Evolutionary conservation across 2,888 invertebrate genomes (phyloP), one percentile per base, ranked within the genome.

Genomic region (Argyra leucocephala): DNA sequence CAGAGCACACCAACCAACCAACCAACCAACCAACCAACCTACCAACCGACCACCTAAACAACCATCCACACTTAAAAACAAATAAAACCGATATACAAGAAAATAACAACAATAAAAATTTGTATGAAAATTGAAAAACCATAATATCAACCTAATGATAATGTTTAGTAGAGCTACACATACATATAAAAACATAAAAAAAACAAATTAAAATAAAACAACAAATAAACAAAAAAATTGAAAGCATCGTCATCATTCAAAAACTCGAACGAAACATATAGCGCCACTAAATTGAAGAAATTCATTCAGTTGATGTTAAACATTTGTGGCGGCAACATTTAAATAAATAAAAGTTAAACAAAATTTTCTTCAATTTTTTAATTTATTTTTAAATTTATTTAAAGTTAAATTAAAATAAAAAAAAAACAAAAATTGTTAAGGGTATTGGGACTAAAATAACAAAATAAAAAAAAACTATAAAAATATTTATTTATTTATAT

Each of bases 231-330:
- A 48, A 48, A 9, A 48, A 48, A 12, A n/a, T 48, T 48, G 48
- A 15, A 18, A n/a, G 48, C 48, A 48, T 48, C 48, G 48, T 48
- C 48, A 48, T 48, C 48, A 48, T 48, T 48, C 10, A 31, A n/a
- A n/a, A n/a, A n/a, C n/a, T 31, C 9, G 31, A 31, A 31, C 12
- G 31, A 31, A 31, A 31, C 31, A 48, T 48, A 48, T 48, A 48
- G 48, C 48, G 48, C 48, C 48, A n/a, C 48, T 48, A 5, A 48
- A 18, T 15, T 48, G 5, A 48, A 15, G 12, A 18, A 18, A 18
- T 48, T 48, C 18, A 15, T 74, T 77, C 72, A 76, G 77, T 76
- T 76, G 71, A 74, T 72, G 73, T 72, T 72, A 72, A 74, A 74
- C 74, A 72, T 71, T 74, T 70, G 72, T 72, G 71, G 73, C 71